phyloP scores from a whole-genome alignment of 1,140 invertebrate species.

The Diorhabda elongata region DNA sequence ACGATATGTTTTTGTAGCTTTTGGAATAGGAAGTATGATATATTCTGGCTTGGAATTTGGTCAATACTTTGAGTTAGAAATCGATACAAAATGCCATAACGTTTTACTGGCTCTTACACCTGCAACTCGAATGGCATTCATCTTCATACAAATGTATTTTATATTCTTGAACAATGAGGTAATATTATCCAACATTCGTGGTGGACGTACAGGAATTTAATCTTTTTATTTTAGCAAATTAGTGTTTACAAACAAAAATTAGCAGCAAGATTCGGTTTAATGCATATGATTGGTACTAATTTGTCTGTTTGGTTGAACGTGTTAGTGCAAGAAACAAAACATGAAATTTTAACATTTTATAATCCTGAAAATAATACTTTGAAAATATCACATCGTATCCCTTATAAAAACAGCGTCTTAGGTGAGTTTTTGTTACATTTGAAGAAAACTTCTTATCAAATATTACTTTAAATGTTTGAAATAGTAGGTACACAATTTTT shows the following conservation, averaged over 20 bases:
- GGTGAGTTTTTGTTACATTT: background rate
- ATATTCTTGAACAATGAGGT: conserved; percentile 67
- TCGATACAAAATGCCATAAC: conserved; percentile 72
- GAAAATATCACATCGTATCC: conserved; percentile 64
- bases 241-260: conserved; percentile 83
- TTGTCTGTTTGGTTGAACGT: conserved; percentile 91
- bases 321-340: conserved; percentile 87
- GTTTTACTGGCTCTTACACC: conserved; percentile 82
- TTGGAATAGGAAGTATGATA: conserved; percentile 80
- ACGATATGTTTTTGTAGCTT: conserved; percentile 57
- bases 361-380: conserved; percentile 80
- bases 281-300: conserved; percentile 96
- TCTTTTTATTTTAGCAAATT: conserved; percentile 66
- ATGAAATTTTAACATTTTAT: conserved; percentile 87
- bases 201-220: background rate
- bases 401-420: conserved; percentile 41
- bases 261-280: conserved; percentile 82
- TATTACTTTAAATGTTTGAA: too few species aligned
- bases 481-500: too few species aligned
- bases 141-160: conserved; percentile 96
- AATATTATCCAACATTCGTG: conserved; percentile 9
- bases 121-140: conserved; percentile 86
- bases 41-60: conserved; percentile 92
- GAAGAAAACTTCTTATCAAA: too few species aligned
- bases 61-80: conserved; percentile 87